These are phyloP conservation scores for Rhinichthys klamathensis DNA, from an alignment of 2,113 vertebrate species.

Conservation along the genomic window DNA sequence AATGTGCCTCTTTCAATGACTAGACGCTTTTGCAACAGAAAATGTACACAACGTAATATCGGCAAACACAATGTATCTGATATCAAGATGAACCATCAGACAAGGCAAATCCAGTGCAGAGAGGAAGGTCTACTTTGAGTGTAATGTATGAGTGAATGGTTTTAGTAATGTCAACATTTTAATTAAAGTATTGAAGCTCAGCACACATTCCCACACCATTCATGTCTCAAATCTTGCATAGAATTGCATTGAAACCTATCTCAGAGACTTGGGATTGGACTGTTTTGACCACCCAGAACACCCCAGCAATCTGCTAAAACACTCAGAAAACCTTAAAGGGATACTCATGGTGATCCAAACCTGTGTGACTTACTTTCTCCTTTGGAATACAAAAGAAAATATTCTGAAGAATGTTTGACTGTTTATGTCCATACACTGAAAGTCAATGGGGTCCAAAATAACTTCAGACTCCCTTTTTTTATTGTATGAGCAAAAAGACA, in stretches of 20 bases:
- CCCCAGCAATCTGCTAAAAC: not conserved
- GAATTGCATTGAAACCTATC: not conserved
- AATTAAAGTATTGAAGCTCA: not conserved
- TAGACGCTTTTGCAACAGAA: constrained; percentile 22
- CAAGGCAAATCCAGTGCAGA: not conserved
- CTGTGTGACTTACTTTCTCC: not conserved
- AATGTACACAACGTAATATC: not conserved
- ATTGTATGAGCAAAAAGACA: not conserved
- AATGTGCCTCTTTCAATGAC: constrained; percentile 38
- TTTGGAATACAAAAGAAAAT: not conserved
- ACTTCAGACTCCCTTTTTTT: not conserved
- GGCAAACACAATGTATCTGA: not conserved
- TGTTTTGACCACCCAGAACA: not conserved
- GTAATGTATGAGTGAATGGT: not conserved
- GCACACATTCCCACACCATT: not conserved
- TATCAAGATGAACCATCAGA: constrained; percentile 5
- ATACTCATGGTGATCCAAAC: not conserved
- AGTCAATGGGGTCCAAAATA: not conserved
- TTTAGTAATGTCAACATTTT: not conserved
- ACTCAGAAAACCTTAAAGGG: not conserved
- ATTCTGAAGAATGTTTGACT: not conserved
- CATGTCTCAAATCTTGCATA: not conserved
- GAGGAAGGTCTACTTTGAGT: not conserved
- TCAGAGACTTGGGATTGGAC: not conserved
- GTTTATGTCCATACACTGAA: not conserved